Conservation (phyloP, 2,113 vertebrate species). For the Mirza zaza region DNA sequence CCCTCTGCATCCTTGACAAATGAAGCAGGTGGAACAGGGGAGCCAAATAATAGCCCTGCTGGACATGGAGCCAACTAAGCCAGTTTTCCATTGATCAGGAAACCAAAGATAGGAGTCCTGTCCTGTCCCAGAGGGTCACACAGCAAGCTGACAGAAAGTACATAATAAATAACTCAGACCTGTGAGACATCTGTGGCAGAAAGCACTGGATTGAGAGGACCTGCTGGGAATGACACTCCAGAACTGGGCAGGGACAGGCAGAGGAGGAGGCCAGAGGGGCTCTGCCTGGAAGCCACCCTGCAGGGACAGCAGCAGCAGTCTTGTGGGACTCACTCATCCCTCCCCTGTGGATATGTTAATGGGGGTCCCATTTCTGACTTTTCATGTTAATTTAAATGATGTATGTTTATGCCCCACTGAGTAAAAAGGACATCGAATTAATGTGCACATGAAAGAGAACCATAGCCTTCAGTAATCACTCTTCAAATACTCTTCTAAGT, state of each 20-base stretch:
- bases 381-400: conserved; percentile 72
- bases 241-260: neutral
- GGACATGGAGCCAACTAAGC: neutral
- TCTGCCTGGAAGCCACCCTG: neutral
- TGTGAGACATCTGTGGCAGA: neutral
- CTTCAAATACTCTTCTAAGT: conserved; percentile 62
- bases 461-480: conserved; percentile 66
- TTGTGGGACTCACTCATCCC: neutral
- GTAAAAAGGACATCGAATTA: conserved; percentile 76
- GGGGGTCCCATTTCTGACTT: conserved; percentile 49
- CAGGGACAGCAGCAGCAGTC: neutral
- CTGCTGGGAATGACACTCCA: neutral
- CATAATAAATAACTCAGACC: neutral
- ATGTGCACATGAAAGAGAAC: conserved; percentile 75
- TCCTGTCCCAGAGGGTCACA: neutral
- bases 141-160: neutral
- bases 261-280: neutral
- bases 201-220: neutral
- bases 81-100: neutral
- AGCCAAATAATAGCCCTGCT: neutral
- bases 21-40: neutral
- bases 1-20: neutral
- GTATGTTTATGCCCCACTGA: conserved; percentile 61
- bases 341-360: conserved; percentile 27
- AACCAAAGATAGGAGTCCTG: neutral